Base-by-base conservation (phyloP, 1,140 invertebrate genomes). In the Paracyclopina nana region DNA sequence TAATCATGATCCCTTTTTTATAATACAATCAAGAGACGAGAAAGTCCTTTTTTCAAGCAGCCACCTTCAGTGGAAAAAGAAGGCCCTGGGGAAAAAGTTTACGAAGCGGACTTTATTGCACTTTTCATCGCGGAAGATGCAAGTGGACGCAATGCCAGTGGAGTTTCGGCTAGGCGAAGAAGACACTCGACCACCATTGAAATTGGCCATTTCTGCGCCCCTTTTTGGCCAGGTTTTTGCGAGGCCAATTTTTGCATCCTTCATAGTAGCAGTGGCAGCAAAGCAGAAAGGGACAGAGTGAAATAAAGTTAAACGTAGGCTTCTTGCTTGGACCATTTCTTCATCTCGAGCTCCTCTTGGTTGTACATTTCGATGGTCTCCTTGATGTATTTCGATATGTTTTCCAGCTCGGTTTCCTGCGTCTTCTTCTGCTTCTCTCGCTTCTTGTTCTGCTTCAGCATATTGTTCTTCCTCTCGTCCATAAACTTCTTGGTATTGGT, bases 401-500 rank as follows among this genome's bases (percentile, higher is more conserved):
- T 82, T 56, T 91, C 83, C 55, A 83, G 68, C 63, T 98, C 88
- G 59, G 94, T 88, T 50, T 82, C 77, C 60, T 99, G 94, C 20
- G 80, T 75, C 22, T 82, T 77, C 59, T 85, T 85, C 28, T 98
- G 68, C 61, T 87, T 86, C 58, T 98, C 90, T 61, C 83, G 85
- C 63, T 97, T 90, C 55, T 87, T 79, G 50, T 75, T 77, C 61
- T 96, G 91, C 60, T 91, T 84, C 57, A 88, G 82, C 48, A 81
- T 79, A n/a, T 72, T 67, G 27, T 71, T 65, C 60, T 85, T 95
- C 44, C 88, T 73, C 65, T 99, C 92, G 59, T 99, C 94, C 70
- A 97, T 82, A 61, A 99, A 99, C 59, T 91, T 87, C 65, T 98
- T 98, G 14, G 90, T 92, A 63, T 98, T 98, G 61, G 96, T 97